Percentiles rank a stretch among this genome's conserved stretches.
Evolutionary conservation across 2,797 vertebrate genomes (phyloP).

Genomic region (Anableps anableps): DNA sequence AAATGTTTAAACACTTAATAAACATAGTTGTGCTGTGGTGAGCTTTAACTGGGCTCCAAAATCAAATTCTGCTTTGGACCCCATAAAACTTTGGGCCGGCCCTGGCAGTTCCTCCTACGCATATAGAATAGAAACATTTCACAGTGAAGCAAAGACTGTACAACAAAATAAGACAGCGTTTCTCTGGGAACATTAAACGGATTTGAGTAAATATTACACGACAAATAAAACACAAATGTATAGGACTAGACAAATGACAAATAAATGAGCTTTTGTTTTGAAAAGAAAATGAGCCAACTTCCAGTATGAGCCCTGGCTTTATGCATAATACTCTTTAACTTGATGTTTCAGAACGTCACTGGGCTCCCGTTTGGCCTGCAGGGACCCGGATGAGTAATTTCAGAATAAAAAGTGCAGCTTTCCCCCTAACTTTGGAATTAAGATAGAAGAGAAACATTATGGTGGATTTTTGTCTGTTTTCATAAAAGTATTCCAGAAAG

Average conservation of each 20-base stretch:
- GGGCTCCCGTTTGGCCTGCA: conserved; percentile 38
- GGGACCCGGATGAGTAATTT: conserved; percentile 69
- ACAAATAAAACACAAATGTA: neutral
- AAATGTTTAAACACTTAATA: neutral
- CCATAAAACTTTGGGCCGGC: neutral
- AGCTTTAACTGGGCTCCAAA: neutral
- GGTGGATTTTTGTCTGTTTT: neutral
- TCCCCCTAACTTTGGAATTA: neutral
- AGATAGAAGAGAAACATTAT: neutral
- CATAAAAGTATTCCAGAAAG: neutral
- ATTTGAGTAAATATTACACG: neutral
- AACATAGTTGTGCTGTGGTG: neutral
- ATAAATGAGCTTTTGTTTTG: conserved; percentile 29
- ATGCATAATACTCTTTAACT: neutral
- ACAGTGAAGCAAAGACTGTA: too few species aligned
- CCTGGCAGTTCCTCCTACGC: neutral
- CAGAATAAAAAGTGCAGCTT: conserved; percentile 58
- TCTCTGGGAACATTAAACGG: neutral
- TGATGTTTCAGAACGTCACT: conserved; percentile 70
- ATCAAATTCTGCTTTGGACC: neutral
- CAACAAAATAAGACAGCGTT: neutral
- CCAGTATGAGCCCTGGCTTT: neutral
- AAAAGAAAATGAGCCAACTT: neutral
- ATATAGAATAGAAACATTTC: too few species aligned
- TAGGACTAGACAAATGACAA: neutral